Percentiles rank a stretch among this genome's conserved stretches.
phyloP scores from a whole-genome alignment of 2,797 vertebrate species.

The Hydrocynus forskahlii region DNA sequence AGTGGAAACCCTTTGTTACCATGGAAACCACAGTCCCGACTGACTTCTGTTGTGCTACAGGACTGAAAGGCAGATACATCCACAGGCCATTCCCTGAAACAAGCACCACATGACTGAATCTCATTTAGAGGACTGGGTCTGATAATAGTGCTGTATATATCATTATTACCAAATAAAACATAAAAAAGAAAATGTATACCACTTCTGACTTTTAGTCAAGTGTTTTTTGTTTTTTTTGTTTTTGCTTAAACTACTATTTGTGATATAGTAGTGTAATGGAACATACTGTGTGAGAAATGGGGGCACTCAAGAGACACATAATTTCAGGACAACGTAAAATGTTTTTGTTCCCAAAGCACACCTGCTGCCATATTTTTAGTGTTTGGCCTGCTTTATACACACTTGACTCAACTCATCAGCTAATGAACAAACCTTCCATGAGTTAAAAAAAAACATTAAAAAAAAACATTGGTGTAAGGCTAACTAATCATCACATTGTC shows the following conservation, averaged over 20 bases:
- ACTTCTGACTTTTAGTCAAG: background rate
- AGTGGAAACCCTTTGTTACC: conserved; percentile 73
- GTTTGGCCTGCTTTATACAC: background rate
- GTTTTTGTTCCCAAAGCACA: background rate
- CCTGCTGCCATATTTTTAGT: background rate
- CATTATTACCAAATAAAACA: too few relatives aligned
- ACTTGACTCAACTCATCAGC: background rate
- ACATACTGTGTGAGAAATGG: background rate
- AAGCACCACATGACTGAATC: conserved; percentile 6
- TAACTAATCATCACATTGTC: background rate
- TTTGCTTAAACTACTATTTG: background rate
- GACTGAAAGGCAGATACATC: conserved; percentile 53
- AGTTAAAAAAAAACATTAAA: background rate
- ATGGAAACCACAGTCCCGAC: conserved; percentile 71
- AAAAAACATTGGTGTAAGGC: background rate
- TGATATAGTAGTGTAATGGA: background rate
- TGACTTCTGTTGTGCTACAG: conserved; percentile 61
- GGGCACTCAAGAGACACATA: background rate
- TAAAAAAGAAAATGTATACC: too few relatives aligned
- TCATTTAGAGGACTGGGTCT: background rate
- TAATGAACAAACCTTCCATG: background rate
- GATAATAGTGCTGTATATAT: background rate
- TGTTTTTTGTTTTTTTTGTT: background rate
- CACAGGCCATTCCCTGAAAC: background rate
- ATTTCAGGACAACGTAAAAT: background rate